These are phyloP conservation scores for Pyrrhopygopsis socrates DNA, from an alignment of 2,888 invertebrate species.

Conservation along the genomic window DNA sequence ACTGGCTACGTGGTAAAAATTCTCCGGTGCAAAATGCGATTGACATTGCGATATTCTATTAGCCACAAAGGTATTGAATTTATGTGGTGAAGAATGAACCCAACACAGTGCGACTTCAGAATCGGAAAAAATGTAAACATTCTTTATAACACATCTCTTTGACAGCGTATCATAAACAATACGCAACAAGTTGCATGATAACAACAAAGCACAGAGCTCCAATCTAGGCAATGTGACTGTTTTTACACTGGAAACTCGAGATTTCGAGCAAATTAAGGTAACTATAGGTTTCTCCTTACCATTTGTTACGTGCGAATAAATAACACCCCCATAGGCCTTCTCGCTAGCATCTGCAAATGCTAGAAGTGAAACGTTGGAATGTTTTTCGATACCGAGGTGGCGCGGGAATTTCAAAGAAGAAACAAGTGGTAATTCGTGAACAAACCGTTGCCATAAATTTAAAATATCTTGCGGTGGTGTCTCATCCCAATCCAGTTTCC, in stretches of 20 bases:
- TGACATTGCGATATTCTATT: slow-evolving; percentile 59
- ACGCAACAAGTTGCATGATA: slow-evolving; percentile 31
- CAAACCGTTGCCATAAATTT: not conserved
- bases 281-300: not conserved
- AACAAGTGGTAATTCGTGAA: not conserved
- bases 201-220: slow-evolving; percentile 38
- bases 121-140: slow-evolving; percentile 51
- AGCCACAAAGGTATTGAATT: slow-evolving; percentile 60
- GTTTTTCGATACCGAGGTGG: not conserved
- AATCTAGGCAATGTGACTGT: slow-evolving; percentile 51
- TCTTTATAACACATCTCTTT: not conserved
- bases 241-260: slow-evolving; percentile 34
- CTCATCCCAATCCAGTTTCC: not conserved
- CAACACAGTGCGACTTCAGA: slow-evolving; percentile 63
- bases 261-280: not conserved
- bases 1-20: slow-evolving; percentile 37
- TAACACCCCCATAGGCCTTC: not conserved
- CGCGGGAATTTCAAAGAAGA: not conserved
- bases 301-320: slow-evolving; percentile 65
- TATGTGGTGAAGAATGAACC: slow-evolving; percentile 47
- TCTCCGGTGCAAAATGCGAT: slow-evolving; percentile 17
- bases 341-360: not conserved
- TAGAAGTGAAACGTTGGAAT: not conserved
- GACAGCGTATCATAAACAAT: slow-evolving; percentile 41
- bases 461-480: not conserved